Percentiles rank a stretch among this genome's conserved stretches.
Evolutionary conservation across 2,113 vertebrate species (phyloP).

Genomic region (Strix uralensis): DNA sequence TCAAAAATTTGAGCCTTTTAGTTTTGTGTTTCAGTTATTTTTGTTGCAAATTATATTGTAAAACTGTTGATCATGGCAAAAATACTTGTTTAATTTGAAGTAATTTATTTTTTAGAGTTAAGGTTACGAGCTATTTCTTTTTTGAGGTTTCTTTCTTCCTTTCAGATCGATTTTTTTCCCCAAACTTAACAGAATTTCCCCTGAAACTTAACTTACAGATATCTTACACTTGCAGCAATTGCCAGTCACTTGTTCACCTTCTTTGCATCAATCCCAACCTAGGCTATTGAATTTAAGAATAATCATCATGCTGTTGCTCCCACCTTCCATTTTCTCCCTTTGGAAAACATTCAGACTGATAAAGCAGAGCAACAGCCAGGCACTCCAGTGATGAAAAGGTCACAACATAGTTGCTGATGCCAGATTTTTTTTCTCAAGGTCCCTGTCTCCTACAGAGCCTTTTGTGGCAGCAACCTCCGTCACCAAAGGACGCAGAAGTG

Average conservation of each 20-base stretch:
- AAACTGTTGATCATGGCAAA: neutral
- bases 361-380: neutral
- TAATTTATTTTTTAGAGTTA: neutral
- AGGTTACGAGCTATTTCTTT: neutral
- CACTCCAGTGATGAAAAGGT: neutral
- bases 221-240: neutral
- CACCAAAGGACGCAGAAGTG: slow-evolving; percentile 23
- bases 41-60: neutral
- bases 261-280: neutral
- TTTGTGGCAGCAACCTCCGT: slow-evolving; percentile 34
- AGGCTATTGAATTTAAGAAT: neutral
- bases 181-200: neutral
- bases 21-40: neutral
- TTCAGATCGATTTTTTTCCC: neutral
- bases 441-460: slow-evolving; percentile 15
- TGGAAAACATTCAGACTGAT: neutral
- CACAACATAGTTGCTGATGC: neutral
- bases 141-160: neutral
- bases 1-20: neutral
- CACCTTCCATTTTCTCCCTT: neutral
- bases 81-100: neutral
- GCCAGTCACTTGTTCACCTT: fast-evolving
- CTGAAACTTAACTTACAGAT: neutral
- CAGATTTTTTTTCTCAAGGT: slow-evolving; percentile 45
- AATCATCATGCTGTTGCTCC: neutral